These are phyloP conservation scores for Rhynchomys soricoides DNA, from an alignment of 2,113 vertebrate species.

Conservation along the genomic window DNA sequence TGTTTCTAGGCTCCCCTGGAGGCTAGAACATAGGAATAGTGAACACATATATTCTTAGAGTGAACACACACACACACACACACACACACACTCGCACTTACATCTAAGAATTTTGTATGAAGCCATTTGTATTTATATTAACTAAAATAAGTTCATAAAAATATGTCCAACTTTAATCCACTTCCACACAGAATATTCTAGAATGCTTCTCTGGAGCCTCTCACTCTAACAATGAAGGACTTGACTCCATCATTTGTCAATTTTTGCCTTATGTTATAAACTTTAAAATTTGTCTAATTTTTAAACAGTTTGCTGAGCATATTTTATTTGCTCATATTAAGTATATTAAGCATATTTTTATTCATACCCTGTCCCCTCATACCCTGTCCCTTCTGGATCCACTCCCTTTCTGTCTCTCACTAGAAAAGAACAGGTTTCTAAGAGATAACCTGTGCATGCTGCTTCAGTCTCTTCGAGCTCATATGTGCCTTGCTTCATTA, in stretches of 20 bases:
- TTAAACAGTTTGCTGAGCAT: not conserved
- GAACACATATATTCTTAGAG: not conserved
- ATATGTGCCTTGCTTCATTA: not conserved
- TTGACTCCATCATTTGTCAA: not conserved
- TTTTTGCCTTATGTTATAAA: not conserved
- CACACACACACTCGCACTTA: not conserved
- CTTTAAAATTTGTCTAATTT: not conserved
- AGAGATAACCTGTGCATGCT: not conserved
- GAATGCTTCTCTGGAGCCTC: not conserved
- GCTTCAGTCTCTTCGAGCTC: not conserved
- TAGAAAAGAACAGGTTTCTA: not conserved
- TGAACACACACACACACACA: not conserved
- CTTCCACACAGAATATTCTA: not conserved
- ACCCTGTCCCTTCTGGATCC: not conserved
- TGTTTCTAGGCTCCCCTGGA: not conserved
- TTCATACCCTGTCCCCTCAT: too few relatives aligned
- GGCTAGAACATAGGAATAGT: not conserved
- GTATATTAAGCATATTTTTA: not conserved
- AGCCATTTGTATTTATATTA: not conserved
- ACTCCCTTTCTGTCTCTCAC: not conserved
- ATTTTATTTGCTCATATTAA: too few relatives aligned
- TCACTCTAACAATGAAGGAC: not conserved
- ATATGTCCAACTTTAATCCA: not conserved
- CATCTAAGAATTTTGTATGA: not conserved
- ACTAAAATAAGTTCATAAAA: not conserved